Evolutionary conservation across 1,140 invertebrate species (phyloP).

Genomic region (Globodera rostochiensis): DNA sequence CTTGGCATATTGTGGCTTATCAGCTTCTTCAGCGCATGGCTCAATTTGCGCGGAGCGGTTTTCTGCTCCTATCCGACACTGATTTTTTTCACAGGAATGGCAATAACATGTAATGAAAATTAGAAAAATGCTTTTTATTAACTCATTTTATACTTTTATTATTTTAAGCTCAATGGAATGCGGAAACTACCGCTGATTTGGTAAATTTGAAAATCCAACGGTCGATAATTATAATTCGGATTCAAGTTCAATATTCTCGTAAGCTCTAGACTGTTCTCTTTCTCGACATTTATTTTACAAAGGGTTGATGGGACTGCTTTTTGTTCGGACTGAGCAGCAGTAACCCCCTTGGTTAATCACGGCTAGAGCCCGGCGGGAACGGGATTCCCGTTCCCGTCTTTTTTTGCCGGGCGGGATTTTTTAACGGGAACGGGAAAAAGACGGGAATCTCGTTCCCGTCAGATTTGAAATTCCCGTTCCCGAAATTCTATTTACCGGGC

Average conservation of each 20-base stretch:
- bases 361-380: no score
- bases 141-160: background rate
- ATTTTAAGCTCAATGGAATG: constrained; percentile 3
- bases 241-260: no score
- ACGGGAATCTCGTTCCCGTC: no score
- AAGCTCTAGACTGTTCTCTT: background rate
- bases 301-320: no score
- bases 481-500: no score
- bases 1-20: constrained; percentile 13
- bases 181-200: constrained; percentile 11
- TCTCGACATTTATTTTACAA: background rate
- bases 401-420: no score
- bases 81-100: constrained; percentile 1
- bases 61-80: constrained; percentile 10
- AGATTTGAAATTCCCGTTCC: no score
- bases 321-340: no score
- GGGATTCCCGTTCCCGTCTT: no score
- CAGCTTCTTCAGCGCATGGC: constrained; percentile 12
- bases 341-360: no score
- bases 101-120: background rate
- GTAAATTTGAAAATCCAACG: background rate
- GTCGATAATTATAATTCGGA: background rate
- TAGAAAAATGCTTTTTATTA: background rate
- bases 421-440: no score
- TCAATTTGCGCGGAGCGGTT: background rate